Base-by-base conservation (phyloP, 1,140 invertebrate genomes). In the Nebria ingens region DNA sequence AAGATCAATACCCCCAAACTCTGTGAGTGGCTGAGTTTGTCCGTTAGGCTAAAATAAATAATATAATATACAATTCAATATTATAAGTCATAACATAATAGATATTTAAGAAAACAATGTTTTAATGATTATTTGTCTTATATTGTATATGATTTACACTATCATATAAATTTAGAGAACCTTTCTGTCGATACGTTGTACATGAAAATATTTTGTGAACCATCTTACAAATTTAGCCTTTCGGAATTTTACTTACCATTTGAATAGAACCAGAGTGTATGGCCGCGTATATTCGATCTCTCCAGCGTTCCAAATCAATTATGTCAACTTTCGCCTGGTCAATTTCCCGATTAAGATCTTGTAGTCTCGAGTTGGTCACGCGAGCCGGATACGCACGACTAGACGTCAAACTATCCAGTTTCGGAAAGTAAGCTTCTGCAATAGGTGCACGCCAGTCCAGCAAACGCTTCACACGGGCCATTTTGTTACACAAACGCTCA, bases 281-380 rank as follows among this genome's bases (percentile, higher is more conserved):
- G 12, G 87, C 88, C 45, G 85, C 79, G 20, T 79, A 75, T 59
- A 91, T 84, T 19, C 87, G 76, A 62, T 87, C 84, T 1, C 83
- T 73, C 86, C 86, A 91, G 40, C 80, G 76, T 61, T 86, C 82
- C 59, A 92, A 42, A 61, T 87, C 78, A 1, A 78, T 70, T 2
- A 91, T 72, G 58, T 89, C 86, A 40, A 79, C 71, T 50, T 72
- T 71, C 23, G 87, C 74, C 62, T 82, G 75, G 64, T 89, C 86
- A 0, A 76, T 75, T 12, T 80, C 77, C n/a, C 86, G 75, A 59
- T 82, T 79, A 1, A 89, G 61, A 64, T 89, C 83, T 3, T 74
- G 70, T 1, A 89, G 66, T 0, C 59, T 61, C 0, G 82, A 76
- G n/a, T 78, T 78, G 1, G 75, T 73, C 52, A 82, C 76, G 34